These are phyloP conservation scores for Hystrix cristata DNA, from an alignment of 2,113 vertebrate species.

Conservation along the genomic window DNA sequence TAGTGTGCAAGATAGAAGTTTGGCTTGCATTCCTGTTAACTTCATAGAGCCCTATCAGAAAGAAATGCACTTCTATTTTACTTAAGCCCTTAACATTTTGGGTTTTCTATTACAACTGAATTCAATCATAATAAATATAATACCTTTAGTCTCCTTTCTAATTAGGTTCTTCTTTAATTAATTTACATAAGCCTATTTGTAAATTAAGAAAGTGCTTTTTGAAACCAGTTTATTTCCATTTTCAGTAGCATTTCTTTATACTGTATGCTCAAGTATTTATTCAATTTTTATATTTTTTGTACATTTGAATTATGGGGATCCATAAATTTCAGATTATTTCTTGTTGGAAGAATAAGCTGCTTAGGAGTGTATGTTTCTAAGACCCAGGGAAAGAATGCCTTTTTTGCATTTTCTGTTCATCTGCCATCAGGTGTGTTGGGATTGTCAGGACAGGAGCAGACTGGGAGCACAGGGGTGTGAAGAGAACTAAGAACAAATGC, in stretches of 20 bases:
- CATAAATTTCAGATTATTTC: conserved; percentile 43
- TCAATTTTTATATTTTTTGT: conserved; percentile 9
- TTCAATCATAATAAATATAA: neutral
- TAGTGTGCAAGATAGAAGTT: neutral
- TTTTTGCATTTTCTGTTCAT: neutral
- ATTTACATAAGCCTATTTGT: neutral
- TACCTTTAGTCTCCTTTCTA: neutral
- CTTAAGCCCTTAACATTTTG: conserved; percentile 5
- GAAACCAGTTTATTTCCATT: conserved; percentile 3
- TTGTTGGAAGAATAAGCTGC: neutral
- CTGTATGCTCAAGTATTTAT: neutral
- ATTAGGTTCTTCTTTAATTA: conserved; percentile 42
- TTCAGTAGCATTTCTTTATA: conserved; percentile 30
- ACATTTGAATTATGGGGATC: conserved; percentile 1
- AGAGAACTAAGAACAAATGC: conserved; percentile 12
- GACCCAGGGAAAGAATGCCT: neutral
- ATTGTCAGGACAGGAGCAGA: neutral
- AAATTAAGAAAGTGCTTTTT: neutral
- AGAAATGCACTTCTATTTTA: neutral
- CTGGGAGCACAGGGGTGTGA: neutral
- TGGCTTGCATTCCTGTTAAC: neutral
- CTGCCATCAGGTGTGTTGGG: neutral
- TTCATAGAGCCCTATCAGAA: neutral
- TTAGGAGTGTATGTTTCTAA: neutral
- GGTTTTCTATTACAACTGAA: conserved; percentile 23